These are phyloP conservation scores for Montipora cactus DNA, from an alignment of 64 coral and sea anemone species.

Conservation along the genomic window DNA sequence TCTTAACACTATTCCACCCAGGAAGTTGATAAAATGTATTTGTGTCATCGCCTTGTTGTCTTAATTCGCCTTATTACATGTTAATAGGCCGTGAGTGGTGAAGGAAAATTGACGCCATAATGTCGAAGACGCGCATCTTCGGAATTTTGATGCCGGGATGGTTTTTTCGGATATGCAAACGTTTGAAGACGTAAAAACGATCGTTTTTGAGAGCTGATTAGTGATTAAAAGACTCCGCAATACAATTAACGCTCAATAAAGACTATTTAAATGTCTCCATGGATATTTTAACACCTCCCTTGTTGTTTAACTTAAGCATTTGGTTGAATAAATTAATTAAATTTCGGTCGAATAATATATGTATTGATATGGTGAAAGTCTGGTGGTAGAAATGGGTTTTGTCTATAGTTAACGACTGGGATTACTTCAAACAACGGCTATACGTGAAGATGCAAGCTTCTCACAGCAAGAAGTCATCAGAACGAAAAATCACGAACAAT, in stretches of 20 bases:
- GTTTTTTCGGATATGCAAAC: neutral
- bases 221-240: slow-evolving; percentile 87
- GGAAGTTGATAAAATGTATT: slow-evolving; percentile 70
- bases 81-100: slow-evolving; percentile 45
- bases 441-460: neutral
- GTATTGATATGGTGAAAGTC: slow-evolving; percentile 58
- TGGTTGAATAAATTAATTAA: slow-evolving; percentile 86
- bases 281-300: slow-evolving; percentile 73
- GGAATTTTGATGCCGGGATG: slow-evolving; percentile 9
- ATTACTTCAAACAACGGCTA: neutral
- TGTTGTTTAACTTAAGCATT: slow-evolving; percentile 78
- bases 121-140: slow-evolving; percentile 13
- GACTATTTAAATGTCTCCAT: slow-evolving; percentile 85
- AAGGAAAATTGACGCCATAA: slow-evolving; percentile 33
- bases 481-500: slow-evolving; percentile 42
- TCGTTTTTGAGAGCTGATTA: slow-evolving; percentile 59
- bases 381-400: slow-evolving; percentile 8
- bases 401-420: neutral
- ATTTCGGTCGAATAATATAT: slow-evolving; percentile 56
- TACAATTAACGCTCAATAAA: slow-evolving; percentile 92
- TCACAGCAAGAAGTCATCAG: slow-evolving; percentile 21
- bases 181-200: slow-evolving; percentile 25
- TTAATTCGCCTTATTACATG: slow-evolving; percentile 50
- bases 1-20: slow-evolving; percentile 70
- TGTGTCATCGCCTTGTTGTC: slow-evolving; percentile 61